Evolutionary conservation across 2,797 vertebrate species (phyloP).

Genomic region (Phoxinus dragarum): DNA sequence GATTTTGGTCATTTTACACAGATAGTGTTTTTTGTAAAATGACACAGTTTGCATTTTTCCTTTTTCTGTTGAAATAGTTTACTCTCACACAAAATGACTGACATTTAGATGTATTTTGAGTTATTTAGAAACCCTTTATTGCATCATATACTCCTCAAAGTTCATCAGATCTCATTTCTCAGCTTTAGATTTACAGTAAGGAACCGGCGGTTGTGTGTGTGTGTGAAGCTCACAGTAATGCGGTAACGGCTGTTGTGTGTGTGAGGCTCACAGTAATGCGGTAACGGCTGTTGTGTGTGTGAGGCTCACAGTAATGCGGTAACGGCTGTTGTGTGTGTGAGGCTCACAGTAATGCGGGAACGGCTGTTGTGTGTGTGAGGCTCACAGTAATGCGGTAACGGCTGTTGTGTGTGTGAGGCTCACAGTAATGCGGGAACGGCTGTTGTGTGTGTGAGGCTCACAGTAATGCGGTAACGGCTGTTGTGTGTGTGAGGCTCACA

Average conservation of each 20-base stretch:
- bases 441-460: conserved; percentile 7
- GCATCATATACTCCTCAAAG: neutral
- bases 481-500: conserved; percentile 1
- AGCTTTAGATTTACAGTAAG: no score
- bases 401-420: conserved; percentile 14
- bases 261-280: no score
- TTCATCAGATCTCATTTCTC: conserved; percentile 15
- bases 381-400: conserved; percentile 12
- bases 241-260: no score
- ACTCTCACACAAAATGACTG: neutral
- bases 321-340: conserved; percentile 13
- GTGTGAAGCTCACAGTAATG: no score
- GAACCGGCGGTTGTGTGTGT: no score
- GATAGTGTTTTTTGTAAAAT: neutral
- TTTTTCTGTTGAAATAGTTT: neutral
- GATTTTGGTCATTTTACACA: neutral
- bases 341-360: no score
- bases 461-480: conserved; percentile 8
- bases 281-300: neutral
- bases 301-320: conserved; percentile 24
- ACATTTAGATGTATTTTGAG: neutral
- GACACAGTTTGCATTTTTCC: neutral
- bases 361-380: neutral
- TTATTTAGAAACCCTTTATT: neutral
- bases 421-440: no score